Evolutionary conservation across 2,113 vertebrate genomes (phyloP).

Genomic region (Nesospiza acunhae): DNA sequence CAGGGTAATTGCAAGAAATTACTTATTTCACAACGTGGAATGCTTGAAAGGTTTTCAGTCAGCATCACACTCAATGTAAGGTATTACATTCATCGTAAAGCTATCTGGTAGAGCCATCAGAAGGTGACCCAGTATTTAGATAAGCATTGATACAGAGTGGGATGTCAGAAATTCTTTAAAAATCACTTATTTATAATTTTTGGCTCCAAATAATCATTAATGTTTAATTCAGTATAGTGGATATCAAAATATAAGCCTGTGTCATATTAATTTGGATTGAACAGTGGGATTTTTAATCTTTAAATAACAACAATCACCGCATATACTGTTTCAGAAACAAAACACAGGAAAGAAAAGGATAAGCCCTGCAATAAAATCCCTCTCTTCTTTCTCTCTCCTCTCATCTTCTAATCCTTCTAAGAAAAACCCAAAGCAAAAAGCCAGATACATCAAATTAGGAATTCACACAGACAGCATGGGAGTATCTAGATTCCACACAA

Average conservation of each 20-base stretch:
- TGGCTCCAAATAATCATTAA: background rate
- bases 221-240: background rate
- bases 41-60: background rate
- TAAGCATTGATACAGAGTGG: background rate
- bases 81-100: background rate
- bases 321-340: background rate
- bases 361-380: background rate
- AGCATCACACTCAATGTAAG: background rate
- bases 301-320: background rate
- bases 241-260: background rate
- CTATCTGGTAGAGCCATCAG: background rate
- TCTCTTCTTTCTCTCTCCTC: background rate
- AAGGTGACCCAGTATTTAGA: background rate
- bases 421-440: background rate
- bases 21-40: background rate
- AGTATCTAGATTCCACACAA: background rate
- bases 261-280: background rate
- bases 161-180: background rate
- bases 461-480: background rate
- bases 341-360: background rate
- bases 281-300: background rate
- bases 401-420: background rate
- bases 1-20: background rate
- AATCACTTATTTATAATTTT: background rate
- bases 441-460: background rate